Conservation (phyloP, 1,140 invertebrate species). For the Calliopsis andreniformis region DNA sequence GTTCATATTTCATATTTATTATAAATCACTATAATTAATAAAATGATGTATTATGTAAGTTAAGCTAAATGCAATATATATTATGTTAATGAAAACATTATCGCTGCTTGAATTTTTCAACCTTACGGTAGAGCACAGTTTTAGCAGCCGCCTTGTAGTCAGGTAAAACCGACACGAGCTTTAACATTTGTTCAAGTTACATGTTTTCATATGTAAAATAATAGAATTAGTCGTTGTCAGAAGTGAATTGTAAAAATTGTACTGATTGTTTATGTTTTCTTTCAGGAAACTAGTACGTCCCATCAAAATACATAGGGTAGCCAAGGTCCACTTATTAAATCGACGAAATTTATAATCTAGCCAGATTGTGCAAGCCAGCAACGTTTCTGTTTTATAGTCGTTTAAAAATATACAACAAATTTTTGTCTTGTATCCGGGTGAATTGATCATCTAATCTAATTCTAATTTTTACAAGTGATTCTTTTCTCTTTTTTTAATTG, state of each 20-base stretch:
- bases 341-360: slow-evolving; percentile 38
- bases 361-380: slow-evolving; percentile 20
- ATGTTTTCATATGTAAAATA: slow-evolving; percentile 28
- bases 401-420: slow-evolving; percentile 26
- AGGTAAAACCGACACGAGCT: slow-evolving; percentile 40
- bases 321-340: slow-evolving; percentile 41
- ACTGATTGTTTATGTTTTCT: slow-evolving; percentile 47
- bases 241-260: slow-evolving; percentile 22
- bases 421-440: slow-evolving; percentile 50
- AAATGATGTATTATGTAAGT: slow-evolving; percentile 40
- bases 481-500: background rate
- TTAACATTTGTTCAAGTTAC: slow-evolving; percentile 32
- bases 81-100: slow-evolving; percentile 46
- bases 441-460: slow-evolving; percentile 16
- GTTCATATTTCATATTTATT: slow-evolving; percentile 45
- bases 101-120: slow-evolving; percentile 46
- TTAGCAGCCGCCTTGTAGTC: slow-evolving; percentile 33
- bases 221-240: slow-evolving; percentile 20
- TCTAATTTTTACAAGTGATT: slow-evolving; percentile 4
- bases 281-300: slow-evolving; percentile 45
- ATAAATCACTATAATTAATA: slow-evolving; percentile 32
- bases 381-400: slow-evolving; percentile 15
- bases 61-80: slow-evolving; percentile 48
- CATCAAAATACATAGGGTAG: slow-evolving; percentile 39
- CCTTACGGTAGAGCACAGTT: slow-evolving; percentile 31